Percentiles rank a stretch among this genome's conserved stretches.
Evolutionary conservation across 2,888 invertebrate species (phyloP).

Genomic region (Synanthedon tipuliformis): DNA sequence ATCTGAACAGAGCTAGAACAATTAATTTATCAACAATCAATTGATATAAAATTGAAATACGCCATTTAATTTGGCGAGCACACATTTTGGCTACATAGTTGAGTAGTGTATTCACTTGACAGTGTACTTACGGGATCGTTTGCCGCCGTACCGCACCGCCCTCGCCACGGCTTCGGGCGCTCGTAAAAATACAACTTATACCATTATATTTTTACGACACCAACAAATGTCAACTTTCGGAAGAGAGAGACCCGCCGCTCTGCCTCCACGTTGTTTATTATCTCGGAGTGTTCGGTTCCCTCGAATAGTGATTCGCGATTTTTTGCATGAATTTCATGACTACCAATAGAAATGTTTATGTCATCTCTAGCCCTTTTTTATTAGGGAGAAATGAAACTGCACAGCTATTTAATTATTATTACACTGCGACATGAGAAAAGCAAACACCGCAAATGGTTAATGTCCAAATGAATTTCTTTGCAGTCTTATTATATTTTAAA

Average conservation of each 20-base stretch:
- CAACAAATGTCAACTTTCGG: conserved; percentile 61
- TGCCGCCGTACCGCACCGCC: conserved; percentile 23
- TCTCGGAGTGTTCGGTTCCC: conserved; percentile 18
- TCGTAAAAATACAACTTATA: conserved; percentile 62
- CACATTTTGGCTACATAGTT: conserved; percentile 2
- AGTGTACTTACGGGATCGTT: not conserved
- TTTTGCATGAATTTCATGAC: conserved; percentile 7
- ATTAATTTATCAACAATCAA: too few species aligned
- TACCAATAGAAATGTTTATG: too few species aligned
- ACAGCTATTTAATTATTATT: too few species aligned
- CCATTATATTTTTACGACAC: conserved; percentile 62
- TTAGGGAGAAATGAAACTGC: too few species aligned
- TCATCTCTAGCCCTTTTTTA: too few species aligned
- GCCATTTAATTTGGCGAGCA: too few species aligned
- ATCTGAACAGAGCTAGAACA: too few species aligned
- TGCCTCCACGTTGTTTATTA: conserved; percentile 24
- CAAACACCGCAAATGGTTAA: too few species aligned
- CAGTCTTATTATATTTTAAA: too few species aligned
- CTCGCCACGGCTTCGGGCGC: conserved; percentile 26
- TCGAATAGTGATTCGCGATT: conserved; percentile 17
- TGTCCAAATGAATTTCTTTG: too few species aligned
- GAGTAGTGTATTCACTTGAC: conserved; percentile 6
- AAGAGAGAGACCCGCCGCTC: conserved; percentile 30
- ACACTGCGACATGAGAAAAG: too few species aligned
- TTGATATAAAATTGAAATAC: too few species aligned